phyloP scores from a whole-genome alignment of 2,888 invertebrate genomes.

The Phorcus lineatus region DNA sequence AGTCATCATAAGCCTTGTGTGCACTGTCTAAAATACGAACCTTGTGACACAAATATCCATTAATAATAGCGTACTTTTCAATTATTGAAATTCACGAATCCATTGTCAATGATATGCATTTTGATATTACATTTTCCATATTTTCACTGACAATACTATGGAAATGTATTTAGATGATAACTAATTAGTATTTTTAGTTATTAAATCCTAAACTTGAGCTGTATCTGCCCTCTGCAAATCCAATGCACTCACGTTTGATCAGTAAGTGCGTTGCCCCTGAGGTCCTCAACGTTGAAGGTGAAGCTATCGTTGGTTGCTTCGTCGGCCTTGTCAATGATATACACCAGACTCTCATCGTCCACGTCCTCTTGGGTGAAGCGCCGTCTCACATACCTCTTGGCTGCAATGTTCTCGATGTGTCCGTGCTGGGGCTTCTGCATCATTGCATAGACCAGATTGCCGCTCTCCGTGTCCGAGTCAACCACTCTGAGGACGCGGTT shows the following conservation, averaged over 20 bases:
- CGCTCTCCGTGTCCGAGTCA: slow-evolving; percentile 63
- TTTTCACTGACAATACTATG: too few species aligned
- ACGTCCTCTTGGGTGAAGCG: slow-evolving; percentile 73
- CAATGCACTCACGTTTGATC: slow-evolving; percentile 60
- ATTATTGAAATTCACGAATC: too few species aligned
- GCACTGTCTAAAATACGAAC: too few species aligned
- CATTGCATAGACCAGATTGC: slow-evolving; percentile 67
- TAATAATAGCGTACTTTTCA: too few species aligned
- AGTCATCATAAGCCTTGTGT: too few species aligned
- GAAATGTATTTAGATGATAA: too few species aligned
- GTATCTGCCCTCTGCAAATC: too few species aligned
- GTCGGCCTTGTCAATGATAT: slow-evolving; percentile 63
- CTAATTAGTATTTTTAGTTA: too few species aligned
- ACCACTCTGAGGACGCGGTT: slow-evolving; percentile 64
- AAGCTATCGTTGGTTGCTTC: slow-evolving; percentile 69
- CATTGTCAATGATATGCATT: too few species aligned
- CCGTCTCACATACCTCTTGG: slow-evolving; percentile 66
- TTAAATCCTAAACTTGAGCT: too few species aligned
- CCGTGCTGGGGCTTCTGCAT: slow-evolving; percentile 67
- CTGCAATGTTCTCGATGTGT: slow-evolving; percentile 69
- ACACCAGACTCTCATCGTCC: slow-evolving; percentile 68
- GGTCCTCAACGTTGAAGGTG: slow-evolving; percentile 68
- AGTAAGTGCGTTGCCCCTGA: slow-evolving; percentile 66
- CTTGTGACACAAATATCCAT: too few species aligned
- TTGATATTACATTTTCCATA: too few species aligned